These are phyloP conservation scores for Agriopis aurantiaria DNA, from an alignment of 2,888 invertebrate species.

Conservation along the genomic window DNA sequence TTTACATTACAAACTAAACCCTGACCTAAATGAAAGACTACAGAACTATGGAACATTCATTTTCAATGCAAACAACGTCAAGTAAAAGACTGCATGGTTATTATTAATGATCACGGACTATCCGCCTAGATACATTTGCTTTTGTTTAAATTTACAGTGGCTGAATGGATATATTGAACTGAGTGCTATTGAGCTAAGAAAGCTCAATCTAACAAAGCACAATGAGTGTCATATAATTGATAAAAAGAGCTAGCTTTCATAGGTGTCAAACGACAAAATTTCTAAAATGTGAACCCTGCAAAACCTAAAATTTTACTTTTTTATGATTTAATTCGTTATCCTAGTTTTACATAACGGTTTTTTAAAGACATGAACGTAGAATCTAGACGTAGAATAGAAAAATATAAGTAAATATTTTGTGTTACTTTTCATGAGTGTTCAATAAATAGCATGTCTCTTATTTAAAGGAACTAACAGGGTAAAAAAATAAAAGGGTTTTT, in stretches of 20 bases:
- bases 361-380: too few species aligned
- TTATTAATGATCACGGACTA: slow-evolving; percentile 31
- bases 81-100: slow-evolving; percentile 17
- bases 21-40: slow-evolving; percentile 22
- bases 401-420: too few species aligned
- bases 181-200: not conserved
- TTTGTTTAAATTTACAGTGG: not conserved
- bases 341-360: too few species aligned
- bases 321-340: too few species aligned
- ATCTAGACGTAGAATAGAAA: too few species aligned
- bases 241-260: not conserved
- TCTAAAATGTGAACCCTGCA: too few species aligned
- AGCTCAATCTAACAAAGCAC: not conserved
- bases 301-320: too few species aligned
- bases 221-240: slow-evolving; percentile 1
- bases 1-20: slow-evolving; percentile 14
- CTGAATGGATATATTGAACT: slow-evolving; percentile 1
- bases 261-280: not conserved
- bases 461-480: too few species aligned
- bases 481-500: too few species aligned
- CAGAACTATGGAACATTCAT: slow-evolving; percentile 19
- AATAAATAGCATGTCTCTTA: too few species aligned
- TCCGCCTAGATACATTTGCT: not conserved
- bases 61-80: slow-evolving; percentile 27
- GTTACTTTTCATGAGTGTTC: too few species aligned